Conservation (phyloP, 2,797 vertebrate species). For the Silurus lanzhouensis region DNA sequence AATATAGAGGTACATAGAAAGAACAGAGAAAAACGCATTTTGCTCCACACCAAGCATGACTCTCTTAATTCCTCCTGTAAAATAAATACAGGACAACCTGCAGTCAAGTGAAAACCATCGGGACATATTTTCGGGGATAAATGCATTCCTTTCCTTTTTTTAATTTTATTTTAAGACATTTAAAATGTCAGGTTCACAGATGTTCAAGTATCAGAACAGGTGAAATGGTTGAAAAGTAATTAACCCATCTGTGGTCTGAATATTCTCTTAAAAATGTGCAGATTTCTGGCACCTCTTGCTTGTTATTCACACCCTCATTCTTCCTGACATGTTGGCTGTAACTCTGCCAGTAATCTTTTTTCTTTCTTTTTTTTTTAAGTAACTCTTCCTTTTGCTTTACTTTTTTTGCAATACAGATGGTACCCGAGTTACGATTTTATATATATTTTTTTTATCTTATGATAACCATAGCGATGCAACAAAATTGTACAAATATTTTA, state of each 20-base stretch:
- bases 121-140: not conserved
- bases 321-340: not conserved
- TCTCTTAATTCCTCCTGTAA: not conserved
- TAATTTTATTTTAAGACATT: not conserved
- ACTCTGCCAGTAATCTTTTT: not conserved
- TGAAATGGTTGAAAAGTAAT: not conserved
- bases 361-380: not conserved
- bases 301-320: conserved; percentile 14
- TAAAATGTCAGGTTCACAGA: not conserved
- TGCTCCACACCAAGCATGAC: conserved; percentile 5
- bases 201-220: not conserved
- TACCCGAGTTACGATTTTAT: too few relatives aligned
- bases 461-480: too few relatives aligned
- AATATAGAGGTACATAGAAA: not conserved
- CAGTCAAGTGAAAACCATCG: not conserved
- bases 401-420: too few relatives aligned
- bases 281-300: not conserved
- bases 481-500: too few relatives aligned
- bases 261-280: not conserved
- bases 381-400: not conserved
- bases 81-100: not conserved
- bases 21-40: not conserved
- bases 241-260: not conserved
- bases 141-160: not conserved
- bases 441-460: too few relatives aligned